Evolutionary conservation across 1,140 invertebrate genomes (phyloP), one percentile per base, ranked within the genome.

Genomic region (Brachionus rubens): DNA sequence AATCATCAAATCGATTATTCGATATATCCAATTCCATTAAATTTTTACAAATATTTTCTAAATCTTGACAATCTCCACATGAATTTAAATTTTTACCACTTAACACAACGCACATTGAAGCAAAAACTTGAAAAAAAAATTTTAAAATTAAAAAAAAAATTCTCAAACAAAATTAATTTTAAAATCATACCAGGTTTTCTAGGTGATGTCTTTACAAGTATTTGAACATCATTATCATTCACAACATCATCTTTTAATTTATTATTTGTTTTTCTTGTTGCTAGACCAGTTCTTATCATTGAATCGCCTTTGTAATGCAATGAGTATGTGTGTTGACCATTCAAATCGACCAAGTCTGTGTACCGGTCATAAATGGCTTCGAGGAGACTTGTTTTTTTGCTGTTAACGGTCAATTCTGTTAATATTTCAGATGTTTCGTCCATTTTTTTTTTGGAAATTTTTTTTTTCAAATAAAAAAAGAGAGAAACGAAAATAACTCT

Each of bases 311-410:
- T 65, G 36, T 65, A 65, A 65, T 65, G 59, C 21, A 65, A 28
- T 0, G 59, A 65, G 43, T 65, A 65, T 43, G 59, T 43, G 40
- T 65, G 59, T n/a, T 43, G 40, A 14, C 59, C 59, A 65, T 65
- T 65, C n/a, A 65, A 36, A 36, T 65, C 59, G 3, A 12, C 16
- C 21, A 65, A 65, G 24, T 65, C 59, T 10, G 21, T 65, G 40
- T 65, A 65, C 5, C 59, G 36, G 36, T 65, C 59, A 36, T 65
- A 65, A 43, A 65, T 65, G 40, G 59, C 59, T 9, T 65, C 19
- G 19, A 65, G 43, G 9, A 65, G 24, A 26, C 59, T 65, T 3
- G 26, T 65, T 26, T 43, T 16, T 21, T 59, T n/a, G n/a, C n/a
- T n/a, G n/a, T n/a, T 33, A 59, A 36, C 7, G n/a, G 30, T 59